phyloP scores from a whole-genome alignment of 2,113 vertebrate species.

The Leptocoma aspasia region DNA sequence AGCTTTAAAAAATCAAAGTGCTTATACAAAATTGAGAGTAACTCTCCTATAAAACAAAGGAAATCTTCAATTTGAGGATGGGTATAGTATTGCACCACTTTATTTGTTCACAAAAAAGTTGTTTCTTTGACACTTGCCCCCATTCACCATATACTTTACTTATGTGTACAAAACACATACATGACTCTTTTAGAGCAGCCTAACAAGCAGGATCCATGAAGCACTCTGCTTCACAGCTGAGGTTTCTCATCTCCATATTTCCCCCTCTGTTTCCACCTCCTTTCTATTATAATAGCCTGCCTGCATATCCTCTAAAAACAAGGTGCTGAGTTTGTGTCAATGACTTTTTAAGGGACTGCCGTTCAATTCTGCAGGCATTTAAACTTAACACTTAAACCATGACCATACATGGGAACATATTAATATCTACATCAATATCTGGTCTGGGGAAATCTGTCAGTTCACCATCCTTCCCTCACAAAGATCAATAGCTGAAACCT shows the following conservation, averaged over 20 bases:
- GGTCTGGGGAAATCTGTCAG: background rate
- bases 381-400: background rate
- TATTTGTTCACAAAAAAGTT: background rate
- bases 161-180: fast-evolving
- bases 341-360: background rate
- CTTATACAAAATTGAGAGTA: background rate
- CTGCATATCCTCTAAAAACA: background rate
- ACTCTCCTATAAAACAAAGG: background rate
- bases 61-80: background rate
- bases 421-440: background rate
- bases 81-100: background rate
- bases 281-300: background rate
- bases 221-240: background rate
- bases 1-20: background rate
- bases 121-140: background rate
- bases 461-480: background rate
- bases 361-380: background rate
- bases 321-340: background rate
- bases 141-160: background rate
- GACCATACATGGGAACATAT: background rate
- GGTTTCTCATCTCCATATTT: background rate
- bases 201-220: background rate
- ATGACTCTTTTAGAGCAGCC: background rate
- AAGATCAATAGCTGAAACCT: background rate
- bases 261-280: background rate